Conservation (phyloP, 2,113 vertebrate genomes). For the Piprites chloris region DNA sequence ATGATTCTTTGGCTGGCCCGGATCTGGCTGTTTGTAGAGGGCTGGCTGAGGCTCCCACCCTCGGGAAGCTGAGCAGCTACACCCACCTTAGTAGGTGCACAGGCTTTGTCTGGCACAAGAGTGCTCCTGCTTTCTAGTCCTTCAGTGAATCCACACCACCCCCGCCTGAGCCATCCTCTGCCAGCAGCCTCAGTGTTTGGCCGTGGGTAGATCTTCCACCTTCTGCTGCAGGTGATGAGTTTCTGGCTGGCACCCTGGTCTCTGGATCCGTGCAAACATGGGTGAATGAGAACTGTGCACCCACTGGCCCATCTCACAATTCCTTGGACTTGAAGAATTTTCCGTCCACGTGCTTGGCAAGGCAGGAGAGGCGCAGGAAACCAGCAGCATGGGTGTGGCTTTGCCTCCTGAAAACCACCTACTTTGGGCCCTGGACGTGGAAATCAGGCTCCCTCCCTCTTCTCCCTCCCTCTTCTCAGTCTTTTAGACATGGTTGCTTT, state of each 20-base stretch:
- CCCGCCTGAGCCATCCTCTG: neutral
- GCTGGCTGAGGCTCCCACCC: neutral
- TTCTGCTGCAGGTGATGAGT: accelerated
- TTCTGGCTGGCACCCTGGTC: neutral
- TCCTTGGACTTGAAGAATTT: neutral
- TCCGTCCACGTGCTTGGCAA: neutral
- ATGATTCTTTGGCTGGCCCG: neutral
- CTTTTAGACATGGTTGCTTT: neutral
- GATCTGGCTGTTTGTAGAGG: neutral
- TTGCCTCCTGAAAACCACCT: neutral
- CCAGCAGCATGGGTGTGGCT: neutral
- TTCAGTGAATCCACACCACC: neutral
- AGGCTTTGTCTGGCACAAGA: neutral
- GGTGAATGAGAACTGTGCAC: neutral
- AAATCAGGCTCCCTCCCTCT: neutral
- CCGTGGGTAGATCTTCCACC: neutral
- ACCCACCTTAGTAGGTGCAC: too few relatives aligned
- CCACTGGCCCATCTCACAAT: accelerated
- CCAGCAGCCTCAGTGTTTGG: neutral
- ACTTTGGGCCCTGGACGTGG: neutral
- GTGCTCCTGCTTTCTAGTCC: neutral
- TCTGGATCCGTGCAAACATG: accelerated
- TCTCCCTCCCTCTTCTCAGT: neutral
- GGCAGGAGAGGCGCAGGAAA: neutral
- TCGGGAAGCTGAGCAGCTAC: neutral